A percentile compares a stretch with the other conserved stretches of the same genome.
Evolutionary conservation across 2,888 invertebrate species (phyloP).

Genomic region (Drosophila falleni): DNA sequence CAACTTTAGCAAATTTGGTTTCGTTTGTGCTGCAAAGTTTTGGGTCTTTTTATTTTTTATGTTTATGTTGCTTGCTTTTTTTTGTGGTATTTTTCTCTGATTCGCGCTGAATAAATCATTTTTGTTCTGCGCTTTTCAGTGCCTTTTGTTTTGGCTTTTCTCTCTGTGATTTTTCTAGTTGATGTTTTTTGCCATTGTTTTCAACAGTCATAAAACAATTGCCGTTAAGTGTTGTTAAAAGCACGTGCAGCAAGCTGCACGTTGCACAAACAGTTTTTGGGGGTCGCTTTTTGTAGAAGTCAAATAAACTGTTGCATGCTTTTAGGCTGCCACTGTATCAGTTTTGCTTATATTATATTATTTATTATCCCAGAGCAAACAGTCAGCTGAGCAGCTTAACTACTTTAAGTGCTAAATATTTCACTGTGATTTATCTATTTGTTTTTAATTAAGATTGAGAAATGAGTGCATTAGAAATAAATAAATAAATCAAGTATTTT

Average conservation of each 20-base stretch:
- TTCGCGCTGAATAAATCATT: constrained; percentile 74
- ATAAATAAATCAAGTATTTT: neutral
- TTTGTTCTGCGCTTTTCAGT: constrained; percentile 36
- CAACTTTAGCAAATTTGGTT: constrained; percentile 76
- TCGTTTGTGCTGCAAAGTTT: constrained; percentile 58
- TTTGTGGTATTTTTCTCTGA: constrained; percentile 20
- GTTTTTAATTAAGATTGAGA: neutral
- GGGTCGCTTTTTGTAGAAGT: constrained; percentile 1
- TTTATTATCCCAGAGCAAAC: constrained; percentile 9
- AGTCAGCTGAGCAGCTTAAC: constrained; percentile 9
- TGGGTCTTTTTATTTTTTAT: constrained; percentile 7
- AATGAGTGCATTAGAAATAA: neutral
- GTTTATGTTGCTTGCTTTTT: constrained; percentile 17
- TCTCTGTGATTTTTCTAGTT: constrained; percentile 48
- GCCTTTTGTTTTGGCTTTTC: constrained; percentile 49
- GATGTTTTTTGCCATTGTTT: constrained; percentile 18
- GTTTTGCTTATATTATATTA: constrained; percentile 7
- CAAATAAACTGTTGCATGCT: constrained; percentile 55
- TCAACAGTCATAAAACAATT: constrained; percentile 72
- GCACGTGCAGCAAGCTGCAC: constrained; percentile 36
- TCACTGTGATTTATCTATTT: neutral
- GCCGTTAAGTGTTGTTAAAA: constrained; percentile 75
- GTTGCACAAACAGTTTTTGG: constrained; percentile 30
- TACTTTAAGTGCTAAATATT: constrained; percentile 5
- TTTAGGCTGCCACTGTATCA: constrained; percentile 9